A percentile compares a stretch with the other conserved stretches of the same genome.
Evolutionary conservation across 2,113 vertebrate genomes (phyloP).

Genomic region (Coreoperca whiteheadi): DNA sequence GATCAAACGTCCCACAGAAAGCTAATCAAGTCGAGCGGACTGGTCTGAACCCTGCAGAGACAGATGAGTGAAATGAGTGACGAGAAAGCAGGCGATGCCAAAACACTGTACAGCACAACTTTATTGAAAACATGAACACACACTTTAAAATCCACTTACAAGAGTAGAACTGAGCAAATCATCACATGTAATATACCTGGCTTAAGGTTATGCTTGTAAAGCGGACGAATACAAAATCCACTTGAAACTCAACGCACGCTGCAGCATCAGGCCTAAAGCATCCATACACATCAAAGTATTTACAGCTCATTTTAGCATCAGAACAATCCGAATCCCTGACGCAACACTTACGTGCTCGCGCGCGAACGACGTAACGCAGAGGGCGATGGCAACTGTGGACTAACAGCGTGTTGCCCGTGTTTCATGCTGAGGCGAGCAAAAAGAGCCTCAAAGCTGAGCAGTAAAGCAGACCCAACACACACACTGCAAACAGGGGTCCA

Average conservation of each 20-base stretch:
- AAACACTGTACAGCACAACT: conserved; percentile 51
- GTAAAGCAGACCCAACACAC: not conserved
- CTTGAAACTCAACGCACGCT: not conserved
- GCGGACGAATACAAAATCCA: not conserved
- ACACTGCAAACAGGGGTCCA: not conserved
- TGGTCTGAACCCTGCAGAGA: too few relatives aligned
- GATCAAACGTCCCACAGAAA: too few relatives aligned
- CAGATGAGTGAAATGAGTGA: too few relatives aligned
- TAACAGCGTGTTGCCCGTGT: not conserved
- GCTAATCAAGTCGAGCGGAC: too few relatives aligned
- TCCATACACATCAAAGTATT: conserved; percentile 44
- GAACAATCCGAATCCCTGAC: not conserved
- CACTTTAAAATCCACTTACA: conserved; percentile 28
- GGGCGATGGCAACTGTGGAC: too few relatives aligned
- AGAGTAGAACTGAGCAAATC: conserved; percentile 30
- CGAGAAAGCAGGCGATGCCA: not conserved
- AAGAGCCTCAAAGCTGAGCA: not conserved
- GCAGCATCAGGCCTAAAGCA: not conserved
- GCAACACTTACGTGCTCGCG: too few relatives aligned
- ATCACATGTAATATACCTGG: not conserved
- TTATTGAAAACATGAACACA: conserved; percentile 65
- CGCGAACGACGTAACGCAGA: too few relatives aligned
- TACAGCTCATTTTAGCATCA: conserved; percentile 50
- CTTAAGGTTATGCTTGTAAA: not conserved
- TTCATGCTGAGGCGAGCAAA: not conserved